phyloP scores from a whole-genome alignment of 1,140 invertebrate genomes.

The Oscheius sp. region DNA sequence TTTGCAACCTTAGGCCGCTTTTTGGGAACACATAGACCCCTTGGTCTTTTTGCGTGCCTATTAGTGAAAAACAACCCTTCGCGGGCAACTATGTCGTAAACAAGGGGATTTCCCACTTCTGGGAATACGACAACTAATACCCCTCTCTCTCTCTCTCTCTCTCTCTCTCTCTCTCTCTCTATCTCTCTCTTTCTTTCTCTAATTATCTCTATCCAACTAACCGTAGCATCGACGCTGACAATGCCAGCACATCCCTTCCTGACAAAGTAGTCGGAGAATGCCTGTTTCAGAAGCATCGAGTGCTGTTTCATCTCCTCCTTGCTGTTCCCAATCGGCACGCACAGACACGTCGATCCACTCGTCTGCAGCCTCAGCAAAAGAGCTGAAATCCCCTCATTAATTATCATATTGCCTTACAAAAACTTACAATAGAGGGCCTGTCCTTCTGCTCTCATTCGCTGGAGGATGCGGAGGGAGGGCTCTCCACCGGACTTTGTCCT shows the following conservation, averaged over 20 bases:
- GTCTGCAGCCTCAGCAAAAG: neutral
- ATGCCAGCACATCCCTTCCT: neutral
- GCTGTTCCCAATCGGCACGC: neutral
- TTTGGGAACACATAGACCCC: no score
- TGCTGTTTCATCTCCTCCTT: neutral
- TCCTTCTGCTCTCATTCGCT: conserved; percentile 3
- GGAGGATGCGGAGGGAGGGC: neutral
- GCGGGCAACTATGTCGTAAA: no score
- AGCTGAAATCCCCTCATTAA: neutral
- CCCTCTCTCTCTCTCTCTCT: no score
- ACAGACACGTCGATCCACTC: neutral
- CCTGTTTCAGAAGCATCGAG: neutral
- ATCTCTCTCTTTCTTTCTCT: no score
- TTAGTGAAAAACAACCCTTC: no score
- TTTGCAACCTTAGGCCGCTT: no score
- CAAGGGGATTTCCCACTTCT: no score
- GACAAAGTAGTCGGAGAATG: neutral
- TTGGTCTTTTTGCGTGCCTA: no score
- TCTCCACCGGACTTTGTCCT: neutral
- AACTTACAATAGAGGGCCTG: neutral
- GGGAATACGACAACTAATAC: no score
- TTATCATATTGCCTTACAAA: neutral
- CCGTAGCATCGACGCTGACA: neutral
- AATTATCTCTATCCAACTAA: neutral
- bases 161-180: no score